phyloP scores from a whole-genome alignment of 2,797 vertebrate genomes.

The Hylomyscus alleni region DNA sequence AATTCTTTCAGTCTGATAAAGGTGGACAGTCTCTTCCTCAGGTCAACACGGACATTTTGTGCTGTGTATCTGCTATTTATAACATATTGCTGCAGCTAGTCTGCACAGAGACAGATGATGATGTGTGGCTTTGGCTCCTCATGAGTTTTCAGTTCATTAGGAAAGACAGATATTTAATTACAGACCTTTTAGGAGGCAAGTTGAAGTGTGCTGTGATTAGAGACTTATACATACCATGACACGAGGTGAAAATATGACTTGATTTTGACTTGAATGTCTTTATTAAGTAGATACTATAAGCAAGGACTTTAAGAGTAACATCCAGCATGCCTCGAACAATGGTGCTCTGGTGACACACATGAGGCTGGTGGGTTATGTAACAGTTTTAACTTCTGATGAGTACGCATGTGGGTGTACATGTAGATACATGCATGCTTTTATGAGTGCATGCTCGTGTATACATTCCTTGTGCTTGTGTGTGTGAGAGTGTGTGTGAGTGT shows the following conservation, averaged over 20 bases:
- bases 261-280: slow-evolving; percentile 32
- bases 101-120: background rate
- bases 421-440: background rate
- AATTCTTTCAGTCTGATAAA: slow-evolving; percentile 38
- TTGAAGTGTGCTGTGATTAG: background rate
- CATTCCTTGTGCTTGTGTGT: background rate
- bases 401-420: background rate
- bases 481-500: background rate
- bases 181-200: background rate
- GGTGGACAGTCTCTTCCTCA: background rate
- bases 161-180: slow-evolving; percentile 16
- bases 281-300: background rate
- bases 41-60: background rate
- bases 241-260: slow-evolving; percentile 16
- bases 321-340: background rate
- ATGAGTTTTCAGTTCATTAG: background rate
- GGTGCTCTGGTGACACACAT: background rate
- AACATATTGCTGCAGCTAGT: background rate
- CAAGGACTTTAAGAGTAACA: background rate
- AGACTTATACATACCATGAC: background rate
- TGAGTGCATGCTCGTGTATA: background rate
- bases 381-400: background rate
- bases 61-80: background rate
- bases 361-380: background rate
- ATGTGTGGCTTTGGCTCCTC: background rate